These are phyloP conservation scores for Hemicrepidius hirtus DNA, from an alignment of 2,888 invertebrate genomes.

Conservation along the genomic window DNA sequence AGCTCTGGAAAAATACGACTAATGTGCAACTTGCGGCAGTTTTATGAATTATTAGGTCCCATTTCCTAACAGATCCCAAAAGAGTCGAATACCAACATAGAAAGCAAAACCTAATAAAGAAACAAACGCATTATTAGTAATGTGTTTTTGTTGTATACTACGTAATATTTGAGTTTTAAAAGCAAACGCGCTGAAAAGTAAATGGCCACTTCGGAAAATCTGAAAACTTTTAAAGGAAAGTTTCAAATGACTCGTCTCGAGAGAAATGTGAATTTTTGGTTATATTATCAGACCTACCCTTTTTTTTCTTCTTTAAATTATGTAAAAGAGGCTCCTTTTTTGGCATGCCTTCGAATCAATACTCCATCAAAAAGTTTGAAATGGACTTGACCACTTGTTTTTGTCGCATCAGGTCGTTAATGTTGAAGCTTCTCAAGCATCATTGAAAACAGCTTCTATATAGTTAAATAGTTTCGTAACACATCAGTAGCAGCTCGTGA, in stretches of 20 bases:
- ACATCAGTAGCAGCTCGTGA: no score
- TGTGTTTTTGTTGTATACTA: constrained; percentile 1
- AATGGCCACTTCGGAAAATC: neutral
- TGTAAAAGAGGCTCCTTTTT: neutral
- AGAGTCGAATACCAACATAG: neutral
- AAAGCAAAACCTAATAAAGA: neutral
- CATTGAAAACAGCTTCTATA: neutral
- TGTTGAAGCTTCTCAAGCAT: neutral
- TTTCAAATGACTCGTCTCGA: neutral
- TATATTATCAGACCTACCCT: neutral
- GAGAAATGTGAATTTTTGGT: neutral
- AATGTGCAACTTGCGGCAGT: neutral
- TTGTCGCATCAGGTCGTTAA: neutral
- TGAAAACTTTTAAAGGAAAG: neutral
- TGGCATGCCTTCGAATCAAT: neutral
- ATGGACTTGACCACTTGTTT: constrained; percentile 1
- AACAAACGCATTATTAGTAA: neutral
- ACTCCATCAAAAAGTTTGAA: neutral
- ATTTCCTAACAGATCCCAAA: neutral
- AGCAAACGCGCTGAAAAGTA: neutral
- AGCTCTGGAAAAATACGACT: neutral
- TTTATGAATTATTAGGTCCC: neutral
- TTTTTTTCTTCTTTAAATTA: constrained; percentile 3
- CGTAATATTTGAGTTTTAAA: neutral
- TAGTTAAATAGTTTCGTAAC: neutral